A percentile compares a stretch with the other conserved stretches of the same genome.
Conservation (phyloP, 2,113 vertebrate genomes). For the Festucalex cinctus region DNA sequence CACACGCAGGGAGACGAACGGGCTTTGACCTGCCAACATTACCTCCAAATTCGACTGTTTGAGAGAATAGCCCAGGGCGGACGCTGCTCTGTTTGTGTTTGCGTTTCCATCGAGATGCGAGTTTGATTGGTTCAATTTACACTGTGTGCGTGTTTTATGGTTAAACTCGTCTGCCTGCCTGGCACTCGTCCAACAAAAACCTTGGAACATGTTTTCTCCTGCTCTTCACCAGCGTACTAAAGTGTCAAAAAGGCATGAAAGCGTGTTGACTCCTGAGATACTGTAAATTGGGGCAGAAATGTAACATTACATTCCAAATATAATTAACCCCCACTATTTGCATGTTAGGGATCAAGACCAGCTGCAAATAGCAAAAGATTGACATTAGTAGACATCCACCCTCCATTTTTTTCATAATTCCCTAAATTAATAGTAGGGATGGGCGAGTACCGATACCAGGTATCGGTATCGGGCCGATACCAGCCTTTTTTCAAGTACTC, state of each 20-base stretch:
- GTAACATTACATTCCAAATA: conserved; percentile 9
- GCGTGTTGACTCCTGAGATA: conserved; percentile 11
- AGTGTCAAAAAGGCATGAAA: conserved; percentile 17
- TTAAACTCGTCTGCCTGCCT: conserved; percentile 20
- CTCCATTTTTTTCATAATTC: too few relatives aligned
- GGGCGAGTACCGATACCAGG: too few relatives aligned
- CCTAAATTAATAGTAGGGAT: too few relatives aligned
- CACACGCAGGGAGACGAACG: conserved; percentile 19
- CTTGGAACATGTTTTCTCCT: conserved; percentile 11
- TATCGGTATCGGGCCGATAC: too few relatives aligned
- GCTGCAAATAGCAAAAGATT: too few relatives aligned
- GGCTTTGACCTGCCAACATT: conserved; percentile 16
- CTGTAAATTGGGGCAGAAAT: conserved; percentile 7
- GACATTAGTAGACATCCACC: too few relatives aligned
- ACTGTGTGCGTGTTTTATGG: conserved; percentile 15
- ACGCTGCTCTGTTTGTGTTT: conserved; percentile 49
- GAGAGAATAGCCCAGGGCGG: conserved; percentile 31
- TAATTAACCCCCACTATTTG: background rate
- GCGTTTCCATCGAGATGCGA: conserved; percentile 48
- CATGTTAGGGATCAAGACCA: background rate
- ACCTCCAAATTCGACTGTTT: conserved; percentile 13
- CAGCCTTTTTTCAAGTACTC: too few relatives aligned
- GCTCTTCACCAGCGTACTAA: conserved; percentile 14
- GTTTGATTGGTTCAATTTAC: conserved; percentile 28
- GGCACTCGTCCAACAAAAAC: conserved; percentile 34